Conservation (phyloP, 2,113 vertebrate genomes). For the Rhadina sibilatrix region DNA sequence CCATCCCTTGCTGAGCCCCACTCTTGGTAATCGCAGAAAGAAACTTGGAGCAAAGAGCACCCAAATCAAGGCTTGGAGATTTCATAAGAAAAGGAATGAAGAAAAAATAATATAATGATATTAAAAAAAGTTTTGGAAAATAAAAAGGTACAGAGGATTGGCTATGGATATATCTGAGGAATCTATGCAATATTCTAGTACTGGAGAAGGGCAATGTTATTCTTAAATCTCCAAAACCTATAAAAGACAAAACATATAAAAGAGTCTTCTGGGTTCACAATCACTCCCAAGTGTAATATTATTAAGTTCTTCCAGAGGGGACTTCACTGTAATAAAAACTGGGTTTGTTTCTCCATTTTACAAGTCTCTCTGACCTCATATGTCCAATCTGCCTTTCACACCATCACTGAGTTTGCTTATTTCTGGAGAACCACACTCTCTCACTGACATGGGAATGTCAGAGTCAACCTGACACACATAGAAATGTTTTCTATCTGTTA, state of each 20-base stretch:
- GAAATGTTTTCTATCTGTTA: background rate
- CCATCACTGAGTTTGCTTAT: background rate
- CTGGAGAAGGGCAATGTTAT: background rate
- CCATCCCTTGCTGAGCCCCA: background rate
- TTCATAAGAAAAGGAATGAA: background rate
- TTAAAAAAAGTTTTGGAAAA: background rate
- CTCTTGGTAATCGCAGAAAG: background rate
- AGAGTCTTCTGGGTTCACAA: background rate
- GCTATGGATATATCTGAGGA: background rate
- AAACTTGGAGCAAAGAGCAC: background rate
- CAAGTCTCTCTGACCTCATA: background rate
- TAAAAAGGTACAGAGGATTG: background rate
- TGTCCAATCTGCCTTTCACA: background rate
- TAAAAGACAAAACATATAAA: too few relatives aligned
- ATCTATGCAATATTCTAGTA: background rate
- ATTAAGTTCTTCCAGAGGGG: constrained; percentile 12
- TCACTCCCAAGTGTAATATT: background rate
- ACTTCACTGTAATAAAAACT: background rate
- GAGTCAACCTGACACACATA: background rate
- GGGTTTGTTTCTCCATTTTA: background rate
- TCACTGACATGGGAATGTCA: background rate
- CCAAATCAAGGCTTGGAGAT: background rate
- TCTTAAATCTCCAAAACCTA: background rate
- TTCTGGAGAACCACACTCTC: background rate
- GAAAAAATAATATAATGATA: background rate